Evolutionary conservation across 1,140 invertebrate species (phyloP).

Genomic region (Papilio helenus): DNA sequence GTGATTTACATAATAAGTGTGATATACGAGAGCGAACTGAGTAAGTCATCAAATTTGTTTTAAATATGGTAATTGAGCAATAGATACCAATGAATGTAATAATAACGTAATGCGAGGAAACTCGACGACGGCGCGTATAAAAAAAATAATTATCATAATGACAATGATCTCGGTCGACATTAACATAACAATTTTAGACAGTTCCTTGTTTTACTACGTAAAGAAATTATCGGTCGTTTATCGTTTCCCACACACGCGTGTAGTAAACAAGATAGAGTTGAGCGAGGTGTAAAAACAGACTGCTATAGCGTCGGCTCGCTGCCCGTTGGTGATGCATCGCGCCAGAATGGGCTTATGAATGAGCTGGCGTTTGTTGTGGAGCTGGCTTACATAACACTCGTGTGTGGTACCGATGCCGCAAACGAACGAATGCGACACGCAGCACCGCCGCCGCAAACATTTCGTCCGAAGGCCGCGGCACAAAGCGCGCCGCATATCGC

Average conservation of each 20-base stretch:
- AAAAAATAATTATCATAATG: slow-evolving; percentile 64
- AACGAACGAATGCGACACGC: slow-evolving; percentile 45
- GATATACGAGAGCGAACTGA: slow-evolving; percentile 23
- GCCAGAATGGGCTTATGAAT: slow-evolving; percentile 74
- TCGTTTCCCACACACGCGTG: slow-evolving; percentile 51
- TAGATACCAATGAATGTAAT: slow-evolving; percentile 27
- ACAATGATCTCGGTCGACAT: slow-evolving; percentile 69
- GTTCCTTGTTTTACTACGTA: slow-evolving; percentile 72
- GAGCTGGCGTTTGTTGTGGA: slow-evolving; percentile 73
- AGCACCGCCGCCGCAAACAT: slow-evolving; percentile 65
- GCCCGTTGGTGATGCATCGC: slow-evolving; percentile 52
- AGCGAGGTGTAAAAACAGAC: slow-evolving; percentile 48
- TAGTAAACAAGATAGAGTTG: slow-evolving; percentile 47
- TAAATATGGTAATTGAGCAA: slow-evolving; percentile 33
- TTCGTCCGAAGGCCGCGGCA: slow-evolving; percentile 76
- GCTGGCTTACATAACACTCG: slow-evolving; percentile 72
- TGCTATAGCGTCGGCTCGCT: slow-evolving; percentile 48
- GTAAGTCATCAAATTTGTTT: slow-evolving; percentile 30
- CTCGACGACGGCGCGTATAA: slow-evolving; percentile 42
- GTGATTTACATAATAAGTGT: not conserved
- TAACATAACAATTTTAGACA: slow-evolving; percentile 60
- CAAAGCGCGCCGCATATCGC: slow-evolving; percentile 76
- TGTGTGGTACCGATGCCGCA: slow-evolving; percentile 55
- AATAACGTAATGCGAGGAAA: slow-evolving; percentile 43
- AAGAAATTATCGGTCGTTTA: slow-evolving; percentile 75